Evolutionary conservation across 2,113 vertebrate genomes (phyloP).

Genomic region (Ivindomyrus marchei): DNA sequence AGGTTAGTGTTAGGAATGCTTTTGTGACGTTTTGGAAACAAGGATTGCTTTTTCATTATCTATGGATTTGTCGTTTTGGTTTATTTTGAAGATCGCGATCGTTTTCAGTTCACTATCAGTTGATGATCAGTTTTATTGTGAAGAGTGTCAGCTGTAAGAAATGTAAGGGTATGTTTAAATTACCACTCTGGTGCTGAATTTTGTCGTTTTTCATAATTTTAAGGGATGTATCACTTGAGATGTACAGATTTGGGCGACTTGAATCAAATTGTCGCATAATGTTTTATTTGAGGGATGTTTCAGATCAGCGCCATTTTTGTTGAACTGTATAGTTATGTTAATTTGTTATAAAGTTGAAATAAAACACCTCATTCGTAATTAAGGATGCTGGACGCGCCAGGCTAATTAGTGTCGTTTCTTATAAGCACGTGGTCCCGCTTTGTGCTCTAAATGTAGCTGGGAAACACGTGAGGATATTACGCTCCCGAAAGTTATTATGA

Average conservation of each 20-base stretch:
- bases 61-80: background rate
- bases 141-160: background rate
- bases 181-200: background rate
- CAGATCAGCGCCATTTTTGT: background rate
- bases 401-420: too few species aligned
- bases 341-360: too few species aligned
- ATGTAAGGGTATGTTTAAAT: background rate
- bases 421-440: too few species aligned
- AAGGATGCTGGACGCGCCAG: too few species aligned
- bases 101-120: background rate
- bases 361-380: too few species aligned
- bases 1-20: background rate
- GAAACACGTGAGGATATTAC: background rate
- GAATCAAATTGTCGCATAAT: background rate
- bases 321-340: too few species aligned
- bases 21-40: background rate
- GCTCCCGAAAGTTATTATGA: too few species aligned
- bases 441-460: too few species aligned
- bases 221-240: background rate
- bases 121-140: background rate
- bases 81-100: background rate
- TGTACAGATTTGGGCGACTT: background rate
- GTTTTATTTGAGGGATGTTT: background rate
- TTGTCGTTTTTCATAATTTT: background rate
- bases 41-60: too few species aligned